Evolutionary conservation across 1,140 invertebrate species (phyloP).

Genomic region (Aradophagus sp.): DNA sequence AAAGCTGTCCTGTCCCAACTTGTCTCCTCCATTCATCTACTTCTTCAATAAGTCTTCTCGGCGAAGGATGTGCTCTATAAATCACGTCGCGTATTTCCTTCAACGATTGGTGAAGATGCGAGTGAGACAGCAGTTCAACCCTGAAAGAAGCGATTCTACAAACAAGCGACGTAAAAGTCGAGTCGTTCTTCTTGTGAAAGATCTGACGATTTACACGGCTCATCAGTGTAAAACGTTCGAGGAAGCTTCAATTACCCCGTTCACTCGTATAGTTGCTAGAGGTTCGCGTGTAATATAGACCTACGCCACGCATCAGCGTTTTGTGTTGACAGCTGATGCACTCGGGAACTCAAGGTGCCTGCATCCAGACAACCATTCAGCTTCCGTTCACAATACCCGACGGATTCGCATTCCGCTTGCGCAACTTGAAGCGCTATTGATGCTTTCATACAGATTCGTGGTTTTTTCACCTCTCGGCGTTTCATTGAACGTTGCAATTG

Average conservation of each 20-base stretch:
- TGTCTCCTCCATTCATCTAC: conserved; percentile 35
- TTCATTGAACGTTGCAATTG: no score
- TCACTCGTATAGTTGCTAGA: conserved; percentile 19
- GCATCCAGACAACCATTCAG: conserved; percentile 31
- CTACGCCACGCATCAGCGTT: conserved; percentile 28
- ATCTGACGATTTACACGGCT: conserved; percentile 38
- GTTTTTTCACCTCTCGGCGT: no score
- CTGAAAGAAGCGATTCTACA: conserved; percentile 39
- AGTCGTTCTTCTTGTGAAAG: conserved; percentile 19
- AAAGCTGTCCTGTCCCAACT: conserved; percentile 32
- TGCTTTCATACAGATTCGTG: background rate
- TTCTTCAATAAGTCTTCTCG: conserved; percentile 42
- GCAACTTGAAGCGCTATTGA: conserved; percentile 5
- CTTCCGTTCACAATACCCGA: conserved; percentile 5
- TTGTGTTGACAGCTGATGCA: conserved; percentile 33
- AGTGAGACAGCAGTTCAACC: conserved; percentile 37
- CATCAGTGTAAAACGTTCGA: conserved; percentile 27
- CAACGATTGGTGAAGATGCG: conserved; percentile 12
- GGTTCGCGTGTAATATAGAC: conserved; percentile 40
- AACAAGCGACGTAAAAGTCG: conserved; percentile 42
- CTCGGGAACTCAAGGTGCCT: conserved; percentile 17
- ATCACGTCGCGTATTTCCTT: conserved; percentile 40
- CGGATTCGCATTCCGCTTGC: conserved; percentile 13
- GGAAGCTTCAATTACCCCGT: conserved; percentile 39
- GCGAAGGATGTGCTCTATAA: conserved; percentile 35